Evolutionary conservation across 2,113 vertebrate species (phyloP).

Genomic region (Bungarus multicinctus): DNA sequence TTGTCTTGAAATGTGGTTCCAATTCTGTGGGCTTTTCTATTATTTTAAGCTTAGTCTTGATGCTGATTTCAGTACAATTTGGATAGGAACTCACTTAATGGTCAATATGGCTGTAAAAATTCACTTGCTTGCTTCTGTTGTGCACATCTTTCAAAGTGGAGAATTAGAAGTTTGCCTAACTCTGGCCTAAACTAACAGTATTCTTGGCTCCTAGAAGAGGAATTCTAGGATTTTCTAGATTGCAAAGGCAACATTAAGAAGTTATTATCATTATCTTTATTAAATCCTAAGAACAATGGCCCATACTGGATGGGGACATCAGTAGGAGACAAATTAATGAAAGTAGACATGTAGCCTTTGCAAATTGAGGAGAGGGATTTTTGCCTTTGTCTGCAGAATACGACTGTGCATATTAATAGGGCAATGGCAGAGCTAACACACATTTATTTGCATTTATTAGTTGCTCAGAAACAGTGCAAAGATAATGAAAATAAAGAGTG

Average conservation of each 20-base stretch:
- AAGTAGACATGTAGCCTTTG: not conserved
- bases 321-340: not conserved
- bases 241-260: not conserved
- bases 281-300: not conserved
- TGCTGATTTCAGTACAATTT: slow-evolving; percentile 17
- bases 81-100: slow-evolving; percentile 19
- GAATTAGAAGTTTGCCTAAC: not conserved
- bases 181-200: not conserved
- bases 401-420: not conserved
- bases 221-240: not conserved
- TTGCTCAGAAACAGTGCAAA: not conserved
- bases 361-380: not conserved
- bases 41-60: not conserved
- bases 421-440: not conserved
- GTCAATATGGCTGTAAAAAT: slow-evolving; percentile 30
- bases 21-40: slow-evolving; percentile 37
- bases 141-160: not conserved
- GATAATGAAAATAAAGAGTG: not conserved
- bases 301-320: not conserved
- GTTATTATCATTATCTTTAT: not conserved
- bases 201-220: not conserved
- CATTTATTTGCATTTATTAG: not conserved
- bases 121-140: slow-evolving; percentile 7
- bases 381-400: not conserved
- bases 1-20: not conserved